Percentiles rank a stretch among this genome's conserved stretches.
These are phyloP conservation scores for Atlantisia rogersi DNA, from an alignment of 2,113 vertebrate genomes.

Conservation along the genomic window DNA sequence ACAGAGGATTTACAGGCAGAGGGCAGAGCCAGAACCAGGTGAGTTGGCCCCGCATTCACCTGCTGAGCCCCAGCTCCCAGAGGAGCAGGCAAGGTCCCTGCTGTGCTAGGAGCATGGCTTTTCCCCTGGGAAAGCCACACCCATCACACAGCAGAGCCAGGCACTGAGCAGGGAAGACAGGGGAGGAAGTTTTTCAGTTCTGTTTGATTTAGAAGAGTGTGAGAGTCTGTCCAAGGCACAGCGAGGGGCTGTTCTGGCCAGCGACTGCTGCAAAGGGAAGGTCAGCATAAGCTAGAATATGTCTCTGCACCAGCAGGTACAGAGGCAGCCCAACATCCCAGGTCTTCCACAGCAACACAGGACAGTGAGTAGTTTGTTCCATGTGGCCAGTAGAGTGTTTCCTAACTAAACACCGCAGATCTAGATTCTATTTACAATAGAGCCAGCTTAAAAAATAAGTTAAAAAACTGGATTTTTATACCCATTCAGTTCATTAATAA, in stretches of 20 bases:
- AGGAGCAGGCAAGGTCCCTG: background rate
- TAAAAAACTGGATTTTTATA: conserved; percentile 78
- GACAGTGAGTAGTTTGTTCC: conserved; percentile 19
- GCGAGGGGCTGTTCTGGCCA: background rate
- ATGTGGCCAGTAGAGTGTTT: conserved; percentile 23
- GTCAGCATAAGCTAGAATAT: background rate
- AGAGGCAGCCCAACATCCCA: background rate
- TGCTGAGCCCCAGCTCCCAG: background rate
- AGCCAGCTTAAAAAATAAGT: conserved; percentile 70
- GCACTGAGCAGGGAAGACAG: background rate
- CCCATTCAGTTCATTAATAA: conserved; percentile 79
- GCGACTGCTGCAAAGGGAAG: background rate
- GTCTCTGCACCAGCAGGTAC: background rate
- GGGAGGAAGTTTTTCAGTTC: background rate
- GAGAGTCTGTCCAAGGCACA: conserved; percentile 27
- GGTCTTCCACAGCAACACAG: conserved; percentile 28
- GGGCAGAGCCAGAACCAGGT: background rate
- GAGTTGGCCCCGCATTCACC: accelerated
- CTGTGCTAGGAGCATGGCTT: background rate
- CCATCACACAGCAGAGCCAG: background rate
- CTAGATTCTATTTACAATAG: conserved; percentile 69
- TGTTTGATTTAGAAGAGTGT: background rate
- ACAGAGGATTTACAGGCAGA: background rate
- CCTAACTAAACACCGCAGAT: conserved; percentile 5
- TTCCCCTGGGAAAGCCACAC: background rate